phyloP scores from a whole-genome alignment of 2,888 invertebrate species.

The Drosophila leonis region DNA sequence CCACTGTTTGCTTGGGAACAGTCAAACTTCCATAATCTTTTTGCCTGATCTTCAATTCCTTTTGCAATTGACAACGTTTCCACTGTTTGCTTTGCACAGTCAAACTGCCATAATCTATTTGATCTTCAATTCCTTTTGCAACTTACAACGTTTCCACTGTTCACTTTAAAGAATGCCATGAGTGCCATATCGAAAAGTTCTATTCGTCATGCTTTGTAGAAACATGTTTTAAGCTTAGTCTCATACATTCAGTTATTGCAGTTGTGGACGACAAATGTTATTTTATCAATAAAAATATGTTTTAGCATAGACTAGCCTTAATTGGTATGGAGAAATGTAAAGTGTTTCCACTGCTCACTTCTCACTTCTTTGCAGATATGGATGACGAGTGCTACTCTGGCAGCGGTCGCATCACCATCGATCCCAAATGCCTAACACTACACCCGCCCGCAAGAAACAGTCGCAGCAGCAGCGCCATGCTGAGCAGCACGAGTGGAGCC shows the following conservation, averaged over 20 bases:
- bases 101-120: too few species aligned
- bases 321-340: background rate
- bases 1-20: too few species aligned
- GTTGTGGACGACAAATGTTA: background rate
- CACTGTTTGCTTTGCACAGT: too few species aligned
- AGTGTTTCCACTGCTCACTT: background rate
- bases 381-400: constrained; percentile 95
- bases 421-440: constrained; percentile 79
- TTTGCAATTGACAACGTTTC: background rate
- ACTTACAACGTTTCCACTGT: background rate
- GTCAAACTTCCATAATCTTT: too few species aligned
- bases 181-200: background rate
- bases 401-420: constrained; percentile 82
- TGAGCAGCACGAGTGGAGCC: constrained; percentile 59
- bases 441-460: constrained; percentile 62
- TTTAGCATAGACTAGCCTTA: background rate
- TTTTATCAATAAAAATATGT: background rate
- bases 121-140: background rate
- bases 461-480: constrained; percentile 57
- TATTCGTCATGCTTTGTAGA: background rate
- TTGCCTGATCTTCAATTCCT: too few species aligned
- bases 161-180: background rate
- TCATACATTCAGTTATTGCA: background rate
- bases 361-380: constrained; percentile 88
- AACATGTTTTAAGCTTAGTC: background rate